Evolutionary conservation across 2,113 vertebrate genomes (phyloP), one percentile per base, ranked within the genome.

Genomic region (Rhynchopsitta pachyrhyncha): DNA sequence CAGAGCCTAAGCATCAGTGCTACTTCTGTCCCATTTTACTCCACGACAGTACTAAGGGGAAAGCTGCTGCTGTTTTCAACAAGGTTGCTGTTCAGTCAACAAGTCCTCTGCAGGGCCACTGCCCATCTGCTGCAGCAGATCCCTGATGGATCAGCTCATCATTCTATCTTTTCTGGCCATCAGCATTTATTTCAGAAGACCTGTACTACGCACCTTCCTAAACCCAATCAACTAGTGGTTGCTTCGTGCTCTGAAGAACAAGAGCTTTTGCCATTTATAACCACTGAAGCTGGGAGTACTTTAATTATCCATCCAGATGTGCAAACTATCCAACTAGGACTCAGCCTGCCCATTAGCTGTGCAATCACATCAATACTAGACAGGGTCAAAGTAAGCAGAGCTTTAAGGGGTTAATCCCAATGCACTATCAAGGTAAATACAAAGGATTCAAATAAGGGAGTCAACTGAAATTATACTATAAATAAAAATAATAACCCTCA

Each of bases 401-500:
- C 17, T 57, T 41, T 62, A 52, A 92, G 50, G 42, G 52, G 69
- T 81, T 91, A 57, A 85, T 90, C 66, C 93, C 85, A 81, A 60
- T 37, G 86, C 87, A 77, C 31, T 15, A 47, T 23, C 53, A 37
- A 53, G 53, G 47, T 71, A 86, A 93, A 86, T 75, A 73, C 80
- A 79, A n/a, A 13, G 19, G 24, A 35, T 89, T 85, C 64, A 84
- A 67, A 82, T 44, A 46, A 97, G 75, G 68, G 77, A 95, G 44
- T 80, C 86, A 53, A 22, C 35, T 84, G 70, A 81, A 78, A 93
- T 88, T 55, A 20, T 74, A 64, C 50, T 70, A 83, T 74, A 89
- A 89, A 81, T 87, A 83, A 94, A 94, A 96, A 79, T 19, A 94
- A 77, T 69, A 89, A 94, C 64, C 76, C 71, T 80, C 46, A 62